Percentiles rank a stretch among this genome's conserved stretches.
phyloP scores from a whole-genome alignment of 2,113 vertebrate genomes.

The Zosterops borbonicus region DNA sequence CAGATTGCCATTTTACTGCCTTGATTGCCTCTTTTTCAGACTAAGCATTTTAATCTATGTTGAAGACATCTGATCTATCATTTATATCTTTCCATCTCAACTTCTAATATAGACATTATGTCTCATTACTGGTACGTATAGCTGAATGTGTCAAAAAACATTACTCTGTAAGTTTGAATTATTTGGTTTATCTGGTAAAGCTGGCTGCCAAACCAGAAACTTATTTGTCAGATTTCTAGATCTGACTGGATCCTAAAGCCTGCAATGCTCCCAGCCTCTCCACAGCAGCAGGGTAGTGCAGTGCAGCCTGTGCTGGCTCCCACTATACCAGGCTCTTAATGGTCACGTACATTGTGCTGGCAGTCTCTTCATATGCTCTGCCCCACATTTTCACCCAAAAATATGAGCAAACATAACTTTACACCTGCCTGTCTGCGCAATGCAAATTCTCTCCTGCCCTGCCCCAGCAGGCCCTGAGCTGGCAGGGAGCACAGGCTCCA shows the following conservation, averaged over 20 bases:
- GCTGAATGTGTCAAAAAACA: neutral
- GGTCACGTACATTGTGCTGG: neutral
- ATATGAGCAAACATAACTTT: neutral
- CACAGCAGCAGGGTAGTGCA: neutral
- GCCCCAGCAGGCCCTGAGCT: neutral
- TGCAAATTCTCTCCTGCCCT: neutral
- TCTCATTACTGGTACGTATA: neutral
- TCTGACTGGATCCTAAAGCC: neutral
- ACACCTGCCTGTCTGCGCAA: neutral
- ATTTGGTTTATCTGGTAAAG: neutral
- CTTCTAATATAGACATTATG: neutral
- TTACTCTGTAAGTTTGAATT: neutral
- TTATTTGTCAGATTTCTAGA: neutral
- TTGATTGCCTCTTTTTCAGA: neutral
- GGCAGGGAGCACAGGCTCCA: neutral
- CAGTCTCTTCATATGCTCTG: neutral
- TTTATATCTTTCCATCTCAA: neutral
- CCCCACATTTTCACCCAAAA: neutral
- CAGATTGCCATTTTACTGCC: neutral
- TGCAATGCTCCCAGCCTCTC: neutral
- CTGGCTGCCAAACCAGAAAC: neutral
- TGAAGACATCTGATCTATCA: neutral
- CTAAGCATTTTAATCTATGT: neutral
- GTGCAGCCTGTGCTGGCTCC: fast-evolving
- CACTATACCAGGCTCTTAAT: neutral